Evolutionary conservation across 1,140 invertebrate genomes (phyloP).

Genomic region (Grapholita molesta): DNA sequence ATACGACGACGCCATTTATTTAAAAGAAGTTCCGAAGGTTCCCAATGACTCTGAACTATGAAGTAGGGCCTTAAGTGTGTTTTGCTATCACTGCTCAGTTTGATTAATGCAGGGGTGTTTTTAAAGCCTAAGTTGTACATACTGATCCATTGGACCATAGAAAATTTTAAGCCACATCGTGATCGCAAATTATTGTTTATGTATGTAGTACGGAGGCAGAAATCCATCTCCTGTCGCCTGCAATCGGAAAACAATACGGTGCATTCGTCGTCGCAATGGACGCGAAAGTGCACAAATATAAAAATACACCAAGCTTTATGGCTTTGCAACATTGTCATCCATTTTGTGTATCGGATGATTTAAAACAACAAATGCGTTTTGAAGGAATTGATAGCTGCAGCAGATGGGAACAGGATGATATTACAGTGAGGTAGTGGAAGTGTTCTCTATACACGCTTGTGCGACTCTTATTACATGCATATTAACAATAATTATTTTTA

Average conservation of each 20-base stretch:
- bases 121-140: no score
- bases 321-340: conserved; percentile 30
- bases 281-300: conserved; percentile 31
- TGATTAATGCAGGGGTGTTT: no score
- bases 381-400: background rate
- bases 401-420: background rate
- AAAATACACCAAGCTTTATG: conserved; percentile 34
- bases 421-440: background rate
- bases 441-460: background rate
- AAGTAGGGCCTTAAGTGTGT: no score
- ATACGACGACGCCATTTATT: no score
- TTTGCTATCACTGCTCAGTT: no score
- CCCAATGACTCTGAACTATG: no score
- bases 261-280: conserved; percentile 31
- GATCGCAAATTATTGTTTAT: background rate
- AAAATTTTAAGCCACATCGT: background rate
- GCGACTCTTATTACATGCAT: no score
- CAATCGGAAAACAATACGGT: conserved; percentile 51
- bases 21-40: no score
- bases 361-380: conserved; percentile 8
- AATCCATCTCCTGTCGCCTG: conserved; percentile 45
- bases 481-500: no score
- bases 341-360: conserved; percentile 15
- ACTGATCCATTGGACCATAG: no score
- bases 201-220: background rate